Conservation (phyloP, 37 sponge, comb jelly and placozoan species). For the Ephydatia muelleri region DNA sequence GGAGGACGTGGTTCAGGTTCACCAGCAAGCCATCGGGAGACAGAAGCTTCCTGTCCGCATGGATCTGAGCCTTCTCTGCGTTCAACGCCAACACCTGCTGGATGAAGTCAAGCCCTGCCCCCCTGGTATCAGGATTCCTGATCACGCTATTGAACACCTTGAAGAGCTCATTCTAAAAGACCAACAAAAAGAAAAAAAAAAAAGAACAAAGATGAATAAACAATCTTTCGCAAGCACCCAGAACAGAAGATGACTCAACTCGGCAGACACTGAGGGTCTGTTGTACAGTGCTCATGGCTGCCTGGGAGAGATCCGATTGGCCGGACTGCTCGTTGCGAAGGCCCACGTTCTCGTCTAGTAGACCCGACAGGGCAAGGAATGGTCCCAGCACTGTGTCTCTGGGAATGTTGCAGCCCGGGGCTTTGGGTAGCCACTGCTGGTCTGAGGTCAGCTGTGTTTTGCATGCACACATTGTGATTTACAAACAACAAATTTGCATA, state of each 20-base stretch:
- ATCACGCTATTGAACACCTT: constrained; percentile 60
- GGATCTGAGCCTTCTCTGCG: constrained; percentile 38
- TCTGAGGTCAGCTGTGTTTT: constrained; percentile 23
- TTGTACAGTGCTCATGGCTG: constrained; percentile 12
- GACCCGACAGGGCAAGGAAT: constrained; percentile 61
- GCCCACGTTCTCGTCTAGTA: constrained; percentile 39
- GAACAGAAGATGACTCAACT: background rate
- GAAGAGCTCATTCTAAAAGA: constrained; percentile 63
- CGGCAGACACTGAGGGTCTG: constrained; percentile 42
- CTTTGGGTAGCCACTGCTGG: constrained; percentile 42
- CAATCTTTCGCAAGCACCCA: too few species aligned
- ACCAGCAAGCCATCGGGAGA: constrained; percentile 73
- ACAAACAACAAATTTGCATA: background rate
- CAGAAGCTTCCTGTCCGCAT: constrained; percentile 16
- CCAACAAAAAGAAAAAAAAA: too few species aligned
- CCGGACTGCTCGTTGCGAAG: background rate
- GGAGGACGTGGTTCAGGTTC: constrained; percentile 79
- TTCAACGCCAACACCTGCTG: constrained; percentile 54
- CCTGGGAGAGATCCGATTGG: background rate
- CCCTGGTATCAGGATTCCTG: constrained; percentile 62
- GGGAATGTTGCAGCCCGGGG: constrained; percentile 27
- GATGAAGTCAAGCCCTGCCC: constrained; percentile 49
- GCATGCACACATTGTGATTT: background rate
- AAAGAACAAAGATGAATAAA: background rate
- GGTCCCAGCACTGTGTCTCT: constrained; percentile 54